Conservation (phyloP, 2,797 vertebrate genomes). For the Poecilia velifera region DNA sequence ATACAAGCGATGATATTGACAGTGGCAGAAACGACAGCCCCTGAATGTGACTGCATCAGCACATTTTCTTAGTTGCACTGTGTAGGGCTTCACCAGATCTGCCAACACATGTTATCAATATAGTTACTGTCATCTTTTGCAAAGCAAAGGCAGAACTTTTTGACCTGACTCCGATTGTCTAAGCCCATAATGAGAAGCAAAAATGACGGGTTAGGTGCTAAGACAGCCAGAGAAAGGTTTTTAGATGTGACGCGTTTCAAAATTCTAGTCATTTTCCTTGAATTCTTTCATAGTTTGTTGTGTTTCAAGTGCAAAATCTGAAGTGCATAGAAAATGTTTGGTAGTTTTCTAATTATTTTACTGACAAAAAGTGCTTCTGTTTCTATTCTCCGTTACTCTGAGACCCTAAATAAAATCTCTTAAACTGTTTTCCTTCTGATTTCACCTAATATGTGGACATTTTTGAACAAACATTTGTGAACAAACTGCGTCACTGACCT, state of each 20-base stretch:
- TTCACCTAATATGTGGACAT: background rate
- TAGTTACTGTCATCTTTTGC: constrained; percentile 32
- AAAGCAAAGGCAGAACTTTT: constrained; percentile 52
- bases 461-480: background rate
- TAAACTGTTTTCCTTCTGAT: background rate
- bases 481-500: background rate
- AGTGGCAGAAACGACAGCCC: constrained; percentile 33
- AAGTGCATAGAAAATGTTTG: background rate
- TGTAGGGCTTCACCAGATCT: constrained; percentile 38
- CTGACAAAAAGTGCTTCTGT: background rate
- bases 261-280: background rate
- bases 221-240: constrained; percentile 20
- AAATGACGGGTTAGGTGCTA: constrained; percentile 36
- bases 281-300: background rate
- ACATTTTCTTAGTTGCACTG: constrained; percentile 39
- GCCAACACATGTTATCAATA: constrained; percentile 54
- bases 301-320: background rate
- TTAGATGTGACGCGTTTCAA: constrained; percentile 6
- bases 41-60: constrained; percentile 53
- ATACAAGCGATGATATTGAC: constrained; percentile 18
- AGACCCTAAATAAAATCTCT: background rate
- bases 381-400: background rate
- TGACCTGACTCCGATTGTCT: constrained; percentile 46
- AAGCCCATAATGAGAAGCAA: constrained; percentile 38
- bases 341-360: background rate